These are phyloP conservation scores for Drosophila yooni DNA, from an alignment of 2,888 invertebrate genomes.

Conservation along the genomic window DNA sequence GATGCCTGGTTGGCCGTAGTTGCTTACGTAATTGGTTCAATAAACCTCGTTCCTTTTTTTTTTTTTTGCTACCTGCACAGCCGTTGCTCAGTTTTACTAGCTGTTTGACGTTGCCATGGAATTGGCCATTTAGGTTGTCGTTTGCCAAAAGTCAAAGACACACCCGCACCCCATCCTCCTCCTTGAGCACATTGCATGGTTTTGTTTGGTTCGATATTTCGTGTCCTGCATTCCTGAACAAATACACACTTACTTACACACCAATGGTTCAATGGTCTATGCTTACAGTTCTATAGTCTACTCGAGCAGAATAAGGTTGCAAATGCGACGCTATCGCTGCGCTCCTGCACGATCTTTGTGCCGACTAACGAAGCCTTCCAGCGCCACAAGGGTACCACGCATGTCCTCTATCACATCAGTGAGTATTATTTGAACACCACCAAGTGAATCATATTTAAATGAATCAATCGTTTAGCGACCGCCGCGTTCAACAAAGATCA, in stretches of 20 bases:
- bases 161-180: constrained; percentile 27
- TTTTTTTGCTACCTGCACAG: constrained; percentile 27
- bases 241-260: constrained; percentile 2
- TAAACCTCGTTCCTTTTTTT: constrained; percentile 58
- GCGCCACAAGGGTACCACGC: constrained; percentile 87
- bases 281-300: constrained; percentile 90
- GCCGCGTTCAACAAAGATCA: constrained; percentile 90
- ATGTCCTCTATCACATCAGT: constrained; percentile 93
- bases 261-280: constrained; percentile 13
- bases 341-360: constrained; percentile 94
- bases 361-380: constrained; percentile 95
- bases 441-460: constrained; percentile 23
- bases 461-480: constrained; percentile 88
- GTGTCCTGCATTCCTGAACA: constrained; percentile 19
- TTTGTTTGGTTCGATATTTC: constrained; percentile 51
- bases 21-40: constrained; percentile 78
- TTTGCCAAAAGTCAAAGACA: constrained; percentile 55
- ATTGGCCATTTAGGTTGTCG: constrained; percentile 44
- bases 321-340: constrained; percentile 89
- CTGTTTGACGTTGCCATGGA: constrained; percentile 76
- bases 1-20: background rate
- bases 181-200: constrained; percentile 37
- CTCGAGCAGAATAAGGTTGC: constrained; percentile 90
- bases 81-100: constrained; percentile 33
- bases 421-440: constrained; percentile 85